Conservation (phyloP, 2,888 invertebrate genomes). For the Hesperia comma region DNA sequence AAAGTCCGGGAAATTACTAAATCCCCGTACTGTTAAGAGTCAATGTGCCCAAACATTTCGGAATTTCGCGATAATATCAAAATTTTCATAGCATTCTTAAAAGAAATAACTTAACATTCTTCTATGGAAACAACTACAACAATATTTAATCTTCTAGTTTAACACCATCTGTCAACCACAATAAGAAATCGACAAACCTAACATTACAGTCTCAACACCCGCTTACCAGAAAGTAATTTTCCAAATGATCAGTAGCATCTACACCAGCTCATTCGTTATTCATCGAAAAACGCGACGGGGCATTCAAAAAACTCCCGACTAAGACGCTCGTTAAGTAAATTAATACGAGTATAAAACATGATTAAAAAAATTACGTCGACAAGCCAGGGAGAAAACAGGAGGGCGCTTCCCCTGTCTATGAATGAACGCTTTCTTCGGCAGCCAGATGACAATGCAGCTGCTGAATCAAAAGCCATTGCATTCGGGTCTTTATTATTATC, state of each 20-base stretch:
- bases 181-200: not conserved
- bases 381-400: conserved; percentile 58
- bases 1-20: too few relatives aligned
- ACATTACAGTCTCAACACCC: not conserved
- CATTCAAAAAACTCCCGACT: conserved; percentile 67
- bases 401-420: conserved; percentile 72
- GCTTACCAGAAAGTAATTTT: conserved; percentile 54
- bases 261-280: conserved; percentile 73
- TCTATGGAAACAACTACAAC: too few relatives aligned
- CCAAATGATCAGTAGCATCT: conserved; percentile 55
- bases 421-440: conserved; percentile 69
- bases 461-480: conserved; percentile 2
- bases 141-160: too few relatives aligned
- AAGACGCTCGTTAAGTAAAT: conserved; percentile 81
- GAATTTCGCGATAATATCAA: too few relatives aligned
- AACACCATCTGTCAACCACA: not conserved
- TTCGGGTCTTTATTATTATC: conserved; percentile 13
- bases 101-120: too few relatives aligned
- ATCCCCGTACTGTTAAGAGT: too few relatives aligned
- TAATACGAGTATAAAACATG: conserved; percentile 82
- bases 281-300: conserved; percentile 73
- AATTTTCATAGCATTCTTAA: too few relatives aligned
- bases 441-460: not conserved
- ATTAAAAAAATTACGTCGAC: conserved; percentile 82
- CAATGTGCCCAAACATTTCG: too few relatives aligned